Base-by-base conservation (phyloP, 2,113 vertebrate genomes). In the Pedionomus torquatus region DNA sequence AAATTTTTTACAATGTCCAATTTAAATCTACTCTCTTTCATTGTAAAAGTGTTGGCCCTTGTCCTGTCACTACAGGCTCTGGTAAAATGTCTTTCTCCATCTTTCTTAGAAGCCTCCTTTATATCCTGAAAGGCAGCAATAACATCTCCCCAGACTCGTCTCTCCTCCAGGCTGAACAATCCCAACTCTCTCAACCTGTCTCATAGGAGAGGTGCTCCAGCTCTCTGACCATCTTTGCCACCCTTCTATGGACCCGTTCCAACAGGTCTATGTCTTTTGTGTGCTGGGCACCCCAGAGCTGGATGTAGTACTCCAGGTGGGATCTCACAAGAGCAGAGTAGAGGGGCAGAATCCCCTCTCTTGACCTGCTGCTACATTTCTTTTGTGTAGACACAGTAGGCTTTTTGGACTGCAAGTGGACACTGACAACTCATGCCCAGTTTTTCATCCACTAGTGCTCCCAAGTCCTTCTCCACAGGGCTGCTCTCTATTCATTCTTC, bases 281-380 rank as follows among this genome's bases (percentile, higher is more conserved):
- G 17, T 51, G 4, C 2, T 66, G n/a, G 6, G 31, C 35, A 16
- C 9, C 2, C 23, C 46, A 83, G n/a, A 76, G 10, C 3, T 26
- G 33, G 18, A 75, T 0, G 3, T 23, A 85, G 30, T 3, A 70
- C 46, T 79, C 13, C 23, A 57, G 60, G 7, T 7, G 2, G 26
- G 18, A 39, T 85, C 21, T 69, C 23, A 41, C 2, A 9, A 64
- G 9, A 60, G 35, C 11, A 7, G 33, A 64, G 37, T 5, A 54
- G 3, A 82, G 33, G 11, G 24, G 12, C 5, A 85, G n/a, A 48
- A 65, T 35, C 33, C 46, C 17, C 13, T 69, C 49, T 15, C 23
- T 51, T 0, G 0, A 33, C 13, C 41, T 44, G 13, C 43, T 70
- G 37, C 14, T 26, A 24, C 0, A 1, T 5, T 35, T 7, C 17